Evolutionary conservation across 2,113 vertebrate species (phyloP), one percentile per base, ranked within the genome.

Genomic region (Sakesphorus luctuosus): DNA sequence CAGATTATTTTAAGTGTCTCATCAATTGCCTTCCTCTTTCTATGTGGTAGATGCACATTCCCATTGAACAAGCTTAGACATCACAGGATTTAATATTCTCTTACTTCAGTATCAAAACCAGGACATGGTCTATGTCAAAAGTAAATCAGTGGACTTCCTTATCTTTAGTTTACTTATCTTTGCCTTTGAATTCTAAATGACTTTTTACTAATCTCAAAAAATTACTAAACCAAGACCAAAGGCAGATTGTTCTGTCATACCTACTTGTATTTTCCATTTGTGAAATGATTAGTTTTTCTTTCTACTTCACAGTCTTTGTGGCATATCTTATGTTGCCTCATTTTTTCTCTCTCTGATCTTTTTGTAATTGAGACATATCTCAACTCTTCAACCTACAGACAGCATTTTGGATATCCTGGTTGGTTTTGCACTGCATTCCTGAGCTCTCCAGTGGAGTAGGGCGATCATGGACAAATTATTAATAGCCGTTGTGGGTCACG

Each of bases 121-220:
- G 40, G 7, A 23, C 0, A 0, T 36, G 16, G 8, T 61, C 31
- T 68, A 1, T 62, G 47, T 74, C n/a, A 68, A 14, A 67, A 29
- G 19, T 91, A 26, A 40, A 66, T 75, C 33, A 72, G 36, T 79
- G 28, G 38, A 11, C 18, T 76, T 66, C 17, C 16, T 74, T 62
- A 19, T 40, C 20, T 88, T 81, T 23, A 43, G 11, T 67, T 84
- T 87, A 76, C 16, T 56, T 79, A 23, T 31, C 7, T 72, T 68
- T 73, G 14, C 24, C 18, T 85, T 77, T 81, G 24, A 81, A 38
- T 53, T 25, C 18, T 53, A 44, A 36, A 25, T 53, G 53, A 20
- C 38, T 59, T 72, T 36, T 67, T 58, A 50, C 3, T 29, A 38
- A 62, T 49, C 19, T 74, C 18, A 90, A 49, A 74, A 82, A 65